These are phyloP conservation scores for Meles meles DNA, from an alignment of 2,113 vertebrate species.

Conservation along the genomic window DNA sequence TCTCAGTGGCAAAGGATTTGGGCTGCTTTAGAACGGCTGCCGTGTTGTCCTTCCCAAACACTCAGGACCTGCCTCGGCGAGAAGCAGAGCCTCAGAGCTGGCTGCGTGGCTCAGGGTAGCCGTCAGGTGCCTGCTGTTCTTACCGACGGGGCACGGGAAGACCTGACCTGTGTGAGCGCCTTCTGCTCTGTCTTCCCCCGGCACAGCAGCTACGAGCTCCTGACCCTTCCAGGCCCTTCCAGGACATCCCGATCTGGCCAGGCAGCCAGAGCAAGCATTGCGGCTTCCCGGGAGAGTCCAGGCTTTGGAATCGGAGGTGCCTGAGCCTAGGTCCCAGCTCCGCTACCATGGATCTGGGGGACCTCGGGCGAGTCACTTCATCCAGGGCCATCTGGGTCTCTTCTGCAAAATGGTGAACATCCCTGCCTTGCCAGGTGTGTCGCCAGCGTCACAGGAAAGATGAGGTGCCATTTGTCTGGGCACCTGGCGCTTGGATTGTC, in stretches of 20 bases:
- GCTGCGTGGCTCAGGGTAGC: neutral
- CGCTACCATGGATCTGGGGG: neutral
- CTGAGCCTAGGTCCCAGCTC: neutral
- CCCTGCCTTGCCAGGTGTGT: neutral
- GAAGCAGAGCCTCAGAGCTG: fast-evolving
- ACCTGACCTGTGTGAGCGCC: fast-evolving
- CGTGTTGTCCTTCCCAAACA: neutral
- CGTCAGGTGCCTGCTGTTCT: fast-evolving
- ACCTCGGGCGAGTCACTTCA: neutral
- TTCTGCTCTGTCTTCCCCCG: fast-evolving
- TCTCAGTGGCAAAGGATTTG: neutral
- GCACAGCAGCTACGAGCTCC: neutral
- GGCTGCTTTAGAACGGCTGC: neutral
- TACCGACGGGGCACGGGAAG: fast-evolving
- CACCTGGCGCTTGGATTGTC: fast-evolving
- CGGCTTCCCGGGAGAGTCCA: neutral
- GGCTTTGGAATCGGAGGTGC: neutral
- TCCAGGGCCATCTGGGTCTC: neutral
- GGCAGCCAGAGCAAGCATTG: neutral
- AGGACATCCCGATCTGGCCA: fast-evolving
- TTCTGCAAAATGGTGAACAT: neutral
- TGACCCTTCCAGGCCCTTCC: neutral
- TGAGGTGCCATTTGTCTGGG: neutral
- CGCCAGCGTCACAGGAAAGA: fast-evolving
- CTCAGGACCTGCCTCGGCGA: neutral